Evolutionary conservation across 2,113 vertebrate genomes (phyloP), one percentile per base, ranked within the genome.

Genomic region (Eudyptes chrysolophus): DNA sequence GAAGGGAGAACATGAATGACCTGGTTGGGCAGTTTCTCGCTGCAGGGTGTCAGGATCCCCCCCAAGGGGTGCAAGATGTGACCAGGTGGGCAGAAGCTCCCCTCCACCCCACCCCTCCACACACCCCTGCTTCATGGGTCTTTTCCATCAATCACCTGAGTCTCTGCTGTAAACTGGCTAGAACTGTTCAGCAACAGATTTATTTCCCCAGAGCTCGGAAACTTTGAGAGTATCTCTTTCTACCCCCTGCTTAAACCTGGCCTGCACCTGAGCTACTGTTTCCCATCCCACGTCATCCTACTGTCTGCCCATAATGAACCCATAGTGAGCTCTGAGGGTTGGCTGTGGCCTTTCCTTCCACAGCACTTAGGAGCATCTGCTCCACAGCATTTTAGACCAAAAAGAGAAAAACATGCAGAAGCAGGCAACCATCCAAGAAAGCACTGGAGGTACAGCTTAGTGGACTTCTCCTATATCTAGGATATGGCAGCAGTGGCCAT

Each of bases 1-100:
- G 6, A 55, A 61, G 19, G 38, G 36, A 75, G 22, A 83, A 57
- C 1, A 8, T 6, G 16, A 36, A 21, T 3, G 5, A 49, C 29
- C 34, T 16, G 20, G 13, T 13, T 52, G 22, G 24, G 42, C 17
- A 70, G 40, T 34, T 74, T 21, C 32, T 36, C 75, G 40, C 22
- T 30, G 12, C 3, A 7, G 32, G 11, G 34, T 74, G 9, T 19
- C 54, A 55, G 32, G 29, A 64, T 14, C 3, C 29, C 13, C 25
- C 3, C 13, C 2, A 0, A 34, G 34, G 8, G 16, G 4, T 36
- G n/a, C 2, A 2, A 65, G 17, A 22, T 2, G 15, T 48, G 19
- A 12, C 27, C 17, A 48, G 11, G 24, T 14, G 48, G 38, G 20
- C 20, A 78, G 66, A 55, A 78, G 40, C 26, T 93, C 22, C 22